Base-by-base conservation (phyloP, 1,140 invertebrate genomes). In the Sminthurides bifidus region DNA sequence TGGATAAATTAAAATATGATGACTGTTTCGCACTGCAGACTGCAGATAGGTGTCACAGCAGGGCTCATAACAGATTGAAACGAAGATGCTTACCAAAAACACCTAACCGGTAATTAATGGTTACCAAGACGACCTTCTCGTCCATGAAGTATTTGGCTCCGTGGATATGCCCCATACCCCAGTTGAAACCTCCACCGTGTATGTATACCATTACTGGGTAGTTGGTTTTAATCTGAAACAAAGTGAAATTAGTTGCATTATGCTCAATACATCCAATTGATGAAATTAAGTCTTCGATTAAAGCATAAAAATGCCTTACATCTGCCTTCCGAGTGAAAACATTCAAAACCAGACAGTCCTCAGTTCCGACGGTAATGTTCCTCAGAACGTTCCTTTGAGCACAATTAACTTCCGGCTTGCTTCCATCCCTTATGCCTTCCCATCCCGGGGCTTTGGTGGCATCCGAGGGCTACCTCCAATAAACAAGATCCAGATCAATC, bases 151-250 rank as follows among this genome's bases (percentile, higher is more conserved):
- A 57, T 31, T 63, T 40, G 17, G 61, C 46, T 27, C 61, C 61
- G 26, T 35, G 37, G 3, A 17, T 30, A 21, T 5, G 17, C 26
- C 21, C 35, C 1, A 17, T 40, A 17, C 58, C 58, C 29, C 70
- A 63, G 60, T 67, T 31, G 53, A 66, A 43, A 61, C 70, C 17
- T 64, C 60, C 46, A 68, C 68, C 31, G 53, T 80, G 78, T 50
- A 79, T 75, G 65, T 73, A 77, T 1, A 79, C 71, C 19, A 79
- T 57, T 2, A 79, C 41, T 12, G 41, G 41, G 21, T 14, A 21
- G 21, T 6, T 19, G 8, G 8, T 21, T 14, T 10, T 10, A 21
- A 43, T 12, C 6, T 43, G 41, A 43, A 43, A 10, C 41, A 43
- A 21, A 43, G 19, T n/a, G 12, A 8, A 10, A 10, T 6, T 21